Base-by-base conservation (phyloP, 2,888 invertebrate species). In the Bursaphelenchus okinawaensis region DNA sequence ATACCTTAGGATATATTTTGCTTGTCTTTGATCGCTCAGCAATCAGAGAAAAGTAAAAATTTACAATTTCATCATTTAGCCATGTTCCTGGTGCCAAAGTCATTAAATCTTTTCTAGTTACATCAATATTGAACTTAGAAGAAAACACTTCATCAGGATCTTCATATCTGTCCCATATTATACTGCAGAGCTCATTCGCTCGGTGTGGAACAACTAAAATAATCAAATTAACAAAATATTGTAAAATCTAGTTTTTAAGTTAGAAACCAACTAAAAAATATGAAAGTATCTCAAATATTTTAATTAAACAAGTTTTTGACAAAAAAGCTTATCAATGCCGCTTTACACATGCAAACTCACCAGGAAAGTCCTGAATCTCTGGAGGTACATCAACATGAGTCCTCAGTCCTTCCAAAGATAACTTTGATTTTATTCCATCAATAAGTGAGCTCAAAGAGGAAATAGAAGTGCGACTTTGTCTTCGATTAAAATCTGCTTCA, bases 31-130 rank as follows among this genome's bases (percentile, higher is more conserved):
- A 88, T 62, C 96, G 85, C 75, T 91, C 90, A 82, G 90, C 90
- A 62, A 98, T 85, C 63, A 98, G 84, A 82, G 91, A 91, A 90
- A 96, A 91, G 83, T 96, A 98, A 84, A 92, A 94, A 84, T 95
- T 96, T 52, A 98, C 94, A 67, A 87, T 85, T 80, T 87, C 86
- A 83, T 98, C 96, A 79, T 96, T 98, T 0, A 98, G 86, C 96
- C 96, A 98, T 83, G 90, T 91, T 0, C 90, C 85, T 0, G 90
- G 90, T 0, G 87, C 84, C 22, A 98, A 84, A 0, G 94, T 93
- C 68, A 88, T 86, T 19, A 96, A 87, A 83, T 96, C 95, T 56
- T 88, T 88, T 64, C 91, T 84, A 0, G 88, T 88, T 19, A 92
- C 72, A 12, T 72, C 58, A 7, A 67, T 60, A 12, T 50, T 56